Percentiles rank a stretch among this genome's conserved stretches.
Conservation (phyloP, 2,113 vertebrate species). For the Mustela nigripes region DNA sequence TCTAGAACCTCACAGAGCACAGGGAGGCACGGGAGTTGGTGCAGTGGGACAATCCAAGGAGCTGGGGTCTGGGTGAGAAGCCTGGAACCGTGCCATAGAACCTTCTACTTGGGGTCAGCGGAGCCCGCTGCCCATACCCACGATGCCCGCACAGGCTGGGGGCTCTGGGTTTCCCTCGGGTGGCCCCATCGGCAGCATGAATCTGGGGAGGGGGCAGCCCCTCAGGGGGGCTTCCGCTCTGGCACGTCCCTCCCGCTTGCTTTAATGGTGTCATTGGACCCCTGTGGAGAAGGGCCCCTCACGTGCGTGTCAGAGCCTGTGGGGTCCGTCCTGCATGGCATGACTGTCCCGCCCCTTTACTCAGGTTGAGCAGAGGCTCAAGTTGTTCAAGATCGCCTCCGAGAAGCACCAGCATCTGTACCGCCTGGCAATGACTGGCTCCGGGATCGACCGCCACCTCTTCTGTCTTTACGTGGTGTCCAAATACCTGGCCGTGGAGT, state of each 20-base stretch:
- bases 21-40: not conserved
- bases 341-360: accelerated
- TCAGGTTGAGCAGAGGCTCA: slow-evolving; percentile 91
- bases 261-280: not conserved
- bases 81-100: accelerated
- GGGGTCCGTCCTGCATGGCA: accelerated
- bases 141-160: accelerated
- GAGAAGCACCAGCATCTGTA: slow-evolving; percentile 95
- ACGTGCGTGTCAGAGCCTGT: accelerated
- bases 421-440: slow-evolving; percentile 95
- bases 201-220: not conserved
- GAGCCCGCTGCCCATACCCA: accelerated
- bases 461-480: slow-evolving; percentile 99
- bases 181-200: accelerated
- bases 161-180: accelerated
- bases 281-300: accelerated
- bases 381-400: slow-evolving; percentile 89
- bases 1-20: not conserved
- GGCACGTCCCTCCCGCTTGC: not conserved
- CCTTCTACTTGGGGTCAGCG: accelerated
- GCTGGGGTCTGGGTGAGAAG: not conserved
- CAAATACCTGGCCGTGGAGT: slow-evolving; percentile 97
- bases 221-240: not conserved
- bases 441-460: slow-evolving; percentile 97
- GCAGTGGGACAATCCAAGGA: accelerated